Evolutionary conservation across 1,140 invertebrate genomes (phyloP).

Genomic region (Harpegnathos saltator): DNA sequence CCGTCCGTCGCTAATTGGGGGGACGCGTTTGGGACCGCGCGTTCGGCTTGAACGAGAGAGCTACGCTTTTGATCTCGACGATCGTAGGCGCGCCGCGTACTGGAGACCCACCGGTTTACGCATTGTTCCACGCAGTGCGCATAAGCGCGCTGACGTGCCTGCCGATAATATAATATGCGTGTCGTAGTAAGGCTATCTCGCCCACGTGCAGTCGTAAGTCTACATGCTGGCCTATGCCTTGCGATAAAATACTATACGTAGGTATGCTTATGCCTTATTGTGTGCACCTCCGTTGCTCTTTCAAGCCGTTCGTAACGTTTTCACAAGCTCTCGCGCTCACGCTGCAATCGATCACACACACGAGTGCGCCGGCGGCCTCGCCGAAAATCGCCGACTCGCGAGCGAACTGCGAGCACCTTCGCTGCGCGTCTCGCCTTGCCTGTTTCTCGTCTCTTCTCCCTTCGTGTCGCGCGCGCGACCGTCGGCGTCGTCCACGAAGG

Average conservation of each 20-base stretch:
- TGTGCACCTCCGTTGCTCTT: conserved; percentile 44
- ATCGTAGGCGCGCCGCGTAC: conserved; percentile 5
- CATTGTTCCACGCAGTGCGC: conserved; percentile 35
- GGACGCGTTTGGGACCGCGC: too few relatives aligned
- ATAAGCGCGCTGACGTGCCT: conserved; percentile 39
- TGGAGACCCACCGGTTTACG: conserved; percentile 47
- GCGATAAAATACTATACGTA: conserved; percentile 76
- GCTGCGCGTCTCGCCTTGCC: not conserved
- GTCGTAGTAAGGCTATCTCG: conserved; percentile 59
- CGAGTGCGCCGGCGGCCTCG: conserved; percentile 76
- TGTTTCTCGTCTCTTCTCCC: not conserved
- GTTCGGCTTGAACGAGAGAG: too few relatives aligned
- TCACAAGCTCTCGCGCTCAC: too few relatives aligned
- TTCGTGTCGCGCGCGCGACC: not conserved
- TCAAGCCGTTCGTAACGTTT: too few relatives aligned
- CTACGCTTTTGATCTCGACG: not conserved
- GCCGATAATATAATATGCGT: conserved; percentile 58
- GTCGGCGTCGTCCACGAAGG: not conserved
- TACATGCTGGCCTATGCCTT: conserved; percentile 66
- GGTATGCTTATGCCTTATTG: conserved; percentile 69
- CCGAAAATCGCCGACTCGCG: conserved; percentile 53
- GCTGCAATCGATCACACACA: conserved; percentile 71
- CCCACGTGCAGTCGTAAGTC: conserved; percentile 66
- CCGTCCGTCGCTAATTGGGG: too few relatives aligned
- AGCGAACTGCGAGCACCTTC: not conserved